phyloP scores from a whole-genome alignment of 2,888 invertebrate genomes.

The Drosophila ustulata region DNA sequence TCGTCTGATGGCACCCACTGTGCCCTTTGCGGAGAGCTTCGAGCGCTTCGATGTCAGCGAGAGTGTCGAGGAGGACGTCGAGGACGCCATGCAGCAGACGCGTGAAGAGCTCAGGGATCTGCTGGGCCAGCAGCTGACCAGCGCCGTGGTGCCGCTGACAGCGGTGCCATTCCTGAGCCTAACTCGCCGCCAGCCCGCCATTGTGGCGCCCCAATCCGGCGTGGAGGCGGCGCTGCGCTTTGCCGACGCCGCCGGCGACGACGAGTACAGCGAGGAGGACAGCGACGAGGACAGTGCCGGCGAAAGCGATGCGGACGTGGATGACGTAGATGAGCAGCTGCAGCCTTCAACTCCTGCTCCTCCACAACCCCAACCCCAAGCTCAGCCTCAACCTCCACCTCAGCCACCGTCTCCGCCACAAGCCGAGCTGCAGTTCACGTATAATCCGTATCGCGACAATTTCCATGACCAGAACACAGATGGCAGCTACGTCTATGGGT shows the following conservation, averaged over 20 bases:
- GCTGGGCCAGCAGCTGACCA: slow-evolving; percentile 50
- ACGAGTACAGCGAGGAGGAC: slow-evolving; percentile 49
- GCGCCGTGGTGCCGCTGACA: slow-evolving; percentile 60
- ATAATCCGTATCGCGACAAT: slow-evolving; percentile 69
- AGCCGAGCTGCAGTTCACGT: slow-evolving; percentile 24
- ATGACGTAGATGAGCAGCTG: slow-evolving; percentile 6
- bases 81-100: slow-evolving; percentile 23
- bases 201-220: slow-evolving; percentile 54
- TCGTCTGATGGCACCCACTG: slow-evolving; percentile 50
- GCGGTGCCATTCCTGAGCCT: slow-evolving; percentile 41
- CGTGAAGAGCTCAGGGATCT: slow-evolving; percentile 47
- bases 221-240: slow-evolving; percentile 46
- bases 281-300: slow-evolving; percentile 48
- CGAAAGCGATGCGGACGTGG: slow-evolving; percentile 40
- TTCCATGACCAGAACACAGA: slow-evolving; percentile 68
- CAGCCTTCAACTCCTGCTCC: not conserved
- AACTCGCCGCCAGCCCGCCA: slow-evolving; percentile 47
- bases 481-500: slow-evolving; percentile 75
- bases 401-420: not conserved
- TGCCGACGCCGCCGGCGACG: slow-evolving; percentile 21
- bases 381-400: not conserved
- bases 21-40: slow-evolving; percentile 59
- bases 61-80: not conserved
- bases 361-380: not conserved
- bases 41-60: slow-evolving; percentile 51